Percentiles rank a stretch among this genome's conserved stretches.
These are phyloP conservation scores for Abramis brama DNA, from an alignment of 2,113 vertebrate species.

Conservation along the genomic window DNA sequence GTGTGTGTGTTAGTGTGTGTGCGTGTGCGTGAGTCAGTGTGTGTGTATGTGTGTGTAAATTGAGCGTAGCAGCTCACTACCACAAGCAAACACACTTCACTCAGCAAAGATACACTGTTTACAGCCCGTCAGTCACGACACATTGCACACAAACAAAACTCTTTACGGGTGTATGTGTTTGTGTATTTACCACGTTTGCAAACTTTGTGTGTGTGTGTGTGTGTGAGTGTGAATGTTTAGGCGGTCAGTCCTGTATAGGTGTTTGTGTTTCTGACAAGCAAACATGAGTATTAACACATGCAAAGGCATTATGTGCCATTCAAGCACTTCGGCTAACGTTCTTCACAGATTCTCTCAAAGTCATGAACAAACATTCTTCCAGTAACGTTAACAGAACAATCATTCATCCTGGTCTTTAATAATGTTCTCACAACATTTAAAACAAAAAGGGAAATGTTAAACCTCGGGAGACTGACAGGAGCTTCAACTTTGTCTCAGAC, in stretches of 20 bases:
- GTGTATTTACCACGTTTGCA: not conserved
- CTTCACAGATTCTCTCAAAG: too few species aligned
- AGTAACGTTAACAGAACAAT: too few species aligned
- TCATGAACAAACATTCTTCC: too few species aligned
- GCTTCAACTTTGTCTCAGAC: not conserved
- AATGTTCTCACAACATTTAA: not conserved
- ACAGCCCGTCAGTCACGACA: conserved; percentile 21
- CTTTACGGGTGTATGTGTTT: not conserved
- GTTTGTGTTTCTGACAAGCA: conserved; percentile 21
- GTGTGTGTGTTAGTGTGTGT: too few species aligned
- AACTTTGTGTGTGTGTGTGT: not conserved
- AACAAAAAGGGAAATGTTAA: not conserved
- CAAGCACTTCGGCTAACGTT: too few species aligned
- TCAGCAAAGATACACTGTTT: conserved; percentile 33
- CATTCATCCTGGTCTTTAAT: too few species aligned
- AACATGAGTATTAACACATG: conserved; percentile 27
- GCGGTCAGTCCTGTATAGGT: not conserved
- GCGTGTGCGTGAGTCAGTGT: not conserved
- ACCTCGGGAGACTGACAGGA: not conserved
- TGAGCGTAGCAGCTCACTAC: conserved; percentile 10
- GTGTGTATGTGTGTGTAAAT: conserved; percentile 38
- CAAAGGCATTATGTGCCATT: not conserved
- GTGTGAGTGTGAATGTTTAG: conserved; percentile 15
- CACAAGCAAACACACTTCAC: conserved; percentile 44
- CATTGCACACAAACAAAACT: conserved; percentile 39